Percentiles rank a stretch among this genome's conserved stretches.
Evolutionary conservation across 1,140 invertebrate species (phyloP).

Genomic region (Lethrus apterus): DNA sequence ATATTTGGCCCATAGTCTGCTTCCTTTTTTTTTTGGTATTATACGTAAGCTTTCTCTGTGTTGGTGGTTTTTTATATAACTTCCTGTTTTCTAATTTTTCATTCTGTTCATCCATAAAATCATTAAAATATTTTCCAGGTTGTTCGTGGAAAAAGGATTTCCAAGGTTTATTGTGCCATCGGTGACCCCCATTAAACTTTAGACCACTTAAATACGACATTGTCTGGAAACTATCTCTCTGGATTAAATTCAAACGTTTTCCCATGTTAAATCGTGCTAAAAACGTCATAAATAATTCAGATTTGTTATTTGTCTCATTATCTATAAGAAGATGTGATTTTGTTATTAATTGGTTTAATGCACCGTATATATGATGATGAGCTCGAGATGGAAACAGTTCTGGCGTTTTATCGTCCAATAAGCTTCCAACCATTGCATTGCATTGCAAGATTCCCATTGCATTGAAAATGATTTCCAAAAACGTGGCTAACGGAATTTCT

Average conservation of each 20-base stretch:
- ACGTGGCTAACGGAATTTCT: too few relatives aligned
- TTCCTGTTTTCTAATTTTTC: neutral
- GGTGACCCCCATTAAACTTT: neutral
- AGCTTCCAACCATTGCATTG: too few relatives aligned
- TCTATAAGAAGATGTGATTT: conserved; percentile 9
- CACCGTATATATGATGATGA: neutral
- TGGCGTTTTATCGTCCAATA: too few relatives aligned
- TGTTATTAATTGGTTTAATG: neutral
- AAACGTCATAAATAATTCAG: conserved; percentile 10
- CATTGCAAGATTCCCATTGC: too few relatives aligned
- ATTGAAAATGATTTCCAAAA: too few relatives aligned
- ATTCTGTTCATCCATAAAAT: neutral
- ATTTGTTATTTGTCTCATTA: conserved; percentile 8
- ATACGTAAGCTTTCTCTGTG: neutral
- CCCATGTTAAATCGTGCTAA: conserved; percentile 10
- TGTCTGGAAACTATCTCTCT: neutral
- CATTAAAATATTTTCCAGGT: neutral
- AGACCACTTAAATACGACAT: neutral
- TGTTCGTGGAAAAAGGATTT: neutral
- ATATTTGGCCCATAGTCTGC: conserved; percentile 1
- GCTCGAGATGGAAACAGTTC: too few relatives aligned
- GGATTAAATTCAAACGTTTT: conserved; percentile 10
- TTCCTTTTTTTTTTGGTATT: neutral
- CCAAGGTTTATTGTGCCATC: conserved; percentile 2
- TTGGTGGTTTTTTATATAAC: neutral